phyloP scores from a whole-genome alignment of 2,797 vertebrate species.

The Cottoperca gobio region DNA sequence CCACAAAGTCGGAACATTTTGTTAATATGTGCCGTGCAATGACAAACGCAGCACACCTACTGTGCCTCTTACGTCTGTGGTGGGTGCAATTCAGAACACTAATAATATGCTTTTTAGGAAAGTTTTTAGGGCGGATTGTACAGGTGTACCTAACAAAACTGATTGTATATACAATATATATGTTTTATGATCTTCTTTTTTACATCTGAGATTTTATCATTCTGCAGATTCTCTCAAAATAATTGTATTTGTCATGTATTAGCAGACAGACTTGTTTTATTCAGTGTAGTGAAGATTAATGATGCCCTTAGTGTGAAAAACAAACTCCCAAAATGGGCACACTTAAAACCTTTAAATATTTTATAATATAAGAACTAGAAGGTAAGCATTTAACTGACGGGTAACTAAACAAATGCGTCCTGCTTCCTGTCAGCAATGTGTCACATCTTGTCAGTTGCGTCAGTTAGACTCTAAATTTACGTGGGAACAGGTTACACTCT shows the following conservation, averaged over 20 bases:
- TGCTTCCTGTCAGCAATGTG: slow-evolving; percentile 42
- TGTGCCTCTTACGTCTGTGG: not conserved
- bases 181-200: not conserved
- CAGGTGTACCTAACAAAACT: too few species aligned
- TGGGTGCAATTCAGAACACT: not conserved
- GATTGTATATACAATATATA: too few species aligned
- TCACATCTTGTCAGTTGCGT: slow-evolving; percentile 45
- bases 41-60: not conserved
- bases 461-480: slow-evolving; percentile 31
- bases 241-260: not conserved
- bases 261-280: not conserved
- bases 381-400: not conserved
- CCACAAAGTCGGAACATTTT: slow-evolving; percentile 3
- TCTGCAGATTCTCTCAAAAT: not conserved
- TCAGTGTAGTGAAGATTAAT: not conserved
- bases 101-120: not conserved
- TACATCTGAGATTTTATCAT: not conserved
- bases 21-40: not conserved
- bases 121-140: too few species aligned
- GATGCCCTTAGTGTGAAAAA: not conserved
- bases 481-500: slow-evolving; percentile 45
- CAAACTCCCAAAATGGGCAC: not conserved
- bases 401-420: slow-evolving; percentile 16
- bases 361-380: not conserved
- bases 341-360: not conserved